phyloP scores from a whole-genome alignment of 2,113 vertebrate genomes.

The Gymnorhina tibicen region DNA sequence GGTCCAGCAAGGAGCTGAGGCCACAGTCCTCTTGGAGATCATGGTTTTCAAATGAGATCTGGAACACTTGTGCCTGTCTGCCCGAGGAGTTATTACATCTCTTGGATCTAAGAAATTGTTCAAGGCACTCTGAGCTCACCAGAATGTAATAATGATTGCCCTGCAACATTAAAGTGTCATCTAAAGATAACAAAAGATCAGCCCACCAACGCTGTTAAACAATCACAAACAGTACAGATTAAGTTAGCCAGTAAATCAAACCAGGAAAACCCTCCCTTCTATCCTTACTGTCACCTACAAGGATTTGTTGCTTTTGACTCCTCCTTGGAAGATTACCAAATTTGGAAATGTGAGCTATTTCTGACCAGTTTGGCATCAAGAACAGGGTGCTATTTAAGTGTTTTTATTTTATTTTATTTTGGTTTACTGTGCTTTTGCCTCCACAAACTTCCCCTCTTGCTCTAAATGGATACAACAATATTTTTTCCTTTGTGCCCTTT shows the following conservation, averaged over 20 bases:
- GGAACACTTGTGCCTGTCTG: not conserved
- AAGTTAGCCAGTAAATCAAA: constrained; percentile 9
- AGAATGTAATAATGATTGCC: not conserved
- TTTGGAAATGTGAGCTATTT: not conserved
- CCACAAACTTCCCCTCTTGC: not conserved
- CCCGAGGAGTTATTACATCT: not conserved
- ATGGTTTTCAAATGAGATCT: not conserved
- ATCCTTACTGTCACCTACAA: not conserved
- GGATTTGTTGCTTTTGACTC: not conserved
- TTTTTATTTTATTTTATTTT: not conserved
- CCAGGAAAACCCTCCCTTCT: not conserved
- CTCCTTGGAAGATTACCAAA: not conserved
- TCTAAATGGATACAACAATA: not conserved
- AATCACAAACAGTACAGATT: not conserved
- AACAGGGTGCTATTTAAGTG: not conserved
- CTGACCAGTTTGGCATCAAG: not conserved
- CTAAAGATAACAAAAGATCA: not conserved
- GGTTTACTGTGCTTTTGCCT: not conserved
- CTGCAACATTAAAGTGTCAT: not conserved
- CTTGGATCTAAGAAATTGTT: not conserved
- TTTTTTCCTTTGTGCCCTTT: not conserved
- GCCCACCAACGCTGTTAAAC: not conserved
- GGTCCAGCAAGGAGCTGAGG: not conserved
- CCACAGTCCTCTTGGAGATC: not conserved
- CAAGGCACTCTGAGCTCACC: not conserved